A percentile compares a stretch with the other conserved stretches of the same genome.
Evolutionary conservation across 2,888 invertebrate genomes (phyloP).

Genomic region (Pandemis cinnamomeana): DNA sequence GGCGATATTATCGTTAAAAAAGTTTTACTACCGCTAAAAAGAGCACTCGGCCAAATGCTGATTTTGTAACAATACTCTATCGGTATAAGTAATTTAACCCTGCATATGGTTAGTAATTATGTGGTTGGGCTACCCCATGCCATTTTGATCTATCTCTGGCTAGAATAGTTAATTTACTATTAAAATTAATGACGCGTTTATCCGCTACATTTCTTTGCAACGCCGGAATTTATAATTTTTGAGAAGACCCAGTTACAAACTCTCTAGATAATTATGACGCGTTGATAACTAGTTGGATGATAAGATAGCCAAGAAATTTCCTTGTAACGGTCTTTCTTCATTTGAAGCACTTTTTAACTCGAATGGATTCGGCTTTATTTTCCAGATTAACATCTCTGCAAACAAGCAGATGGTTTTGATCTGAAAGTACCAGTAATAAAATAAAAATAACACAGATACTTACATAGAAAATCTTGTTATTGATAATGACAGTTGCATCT

Average conservation of each 20-base stretch:
- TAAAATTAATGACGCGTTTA: neutral
- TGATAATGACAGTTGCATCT: slow-evolving; percentile 43
- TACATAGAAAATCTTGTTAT: slow-evolving; percentile 32
- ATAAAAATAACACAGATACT: neutral
- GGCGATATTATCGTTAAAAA: slow-evolving; percentile 36
- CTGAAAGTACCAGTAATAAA: neutral
- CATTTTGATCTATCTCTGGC: slow-evolving; percentile 52
- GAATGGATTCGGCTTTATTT: neutral
- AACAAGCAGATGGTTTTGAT: neutral
- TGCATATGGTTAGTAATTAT: slow-evolving; percentile 65
- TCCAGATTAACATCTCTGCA: neutral
- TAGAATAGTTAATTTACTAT: slow-evolving; percentile 42
- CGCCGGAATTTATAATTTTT: neutral
- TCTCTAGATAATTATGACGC: slow-evolving; percentile 19
- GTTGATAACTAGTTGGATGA: slow-evolving; percentile 13
- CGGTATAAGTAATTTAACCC: slow-evolving; percentile 54
- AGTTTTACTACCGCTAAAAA: slow-evolving; percentile 54
- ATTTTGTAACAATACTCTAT: slow-evolving; percentile 43
- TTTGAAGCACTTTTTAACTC: neutral
- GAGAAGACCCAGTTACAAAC: slow-evolving; percentile 11
- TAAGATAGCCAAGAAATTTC: slow-evolving; percentile 24
- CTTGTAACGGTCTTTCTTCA: neutral
- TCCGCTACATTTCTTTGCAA: neutral
- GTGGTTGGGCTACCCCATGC: slow-evolving; percentile 42
- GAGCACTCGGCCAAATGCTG: slow-evolving; percentile 64